These are phyloP conservation scores for Armadillidium nasatum DNA, from an alignment of 1,140 invertebrate genomes.

Conservation along the genomic window DNA sequence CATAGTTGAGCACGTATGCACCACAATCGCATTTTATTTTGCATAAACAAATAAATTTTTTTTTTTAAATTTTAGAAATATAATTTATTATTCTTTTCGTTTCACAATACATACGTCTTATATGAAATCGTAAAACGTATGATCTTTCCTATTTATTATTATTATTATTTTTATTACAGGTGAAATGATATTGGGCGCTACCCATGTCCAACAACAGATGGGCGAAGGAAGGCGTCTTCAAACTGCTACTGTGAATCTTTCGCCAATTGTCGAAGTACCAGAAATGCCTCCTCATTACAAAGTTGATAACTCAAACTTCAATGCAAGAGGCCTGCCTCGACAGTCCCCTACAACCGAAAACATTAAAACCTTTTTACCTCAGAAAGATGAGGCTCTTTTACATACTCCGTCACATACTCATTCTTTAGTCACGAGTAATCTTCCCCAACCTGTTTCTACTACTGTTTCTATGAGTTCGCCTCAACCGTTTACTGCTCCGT, in stretches of 20 bases:
- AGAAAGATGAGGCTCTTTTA: background rate
- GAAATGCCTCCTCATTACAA: slow-evolving; percentile 6
- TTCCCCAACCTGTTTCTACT: background rate
- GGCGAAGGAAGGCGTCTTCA: background rate
- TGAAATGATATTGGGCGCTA: slow-evolving; percentile 7
- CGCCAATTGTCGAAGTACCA: background rate
- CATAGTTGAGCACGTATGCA: too few relatives aligned
- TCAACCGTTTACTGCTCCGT: slow-evolving; percentile 43
- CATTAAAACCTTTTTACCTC: background rate
- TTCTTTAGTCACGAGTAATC: too few relatives aligned
- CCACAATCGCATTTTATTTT: too few relatives aligned
- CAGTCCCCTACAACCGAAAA: background rate
- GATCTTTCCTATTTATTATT: too few relatives aligned
- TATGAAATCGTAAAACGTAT: too few relatives aligned
- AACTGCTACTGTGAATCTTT: background rate
- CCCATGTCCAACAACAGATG: background rate
- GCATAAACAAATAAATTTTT: too few relatives aligned
- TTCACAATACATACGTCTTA: too few relatives aligned
- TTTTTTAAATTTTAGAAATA: too few relatives aligned
- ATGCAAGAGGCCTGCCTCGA: background rate
- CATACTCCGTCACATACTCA: background rate
- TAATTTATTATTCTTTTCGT: too few relatives aligned
- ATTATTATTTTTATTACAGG: background rate
- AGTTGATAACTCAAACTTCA: background rate
- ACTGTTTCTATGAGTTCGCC: slow-evolving; percentile 24